A percentile compares a stretch with the other conserved stretches of the same genome.
Evolutionary conservation across 1,140 invertebrate genomes (phyloP).

Genomic region (Mactra quadrangularis): DNA sequence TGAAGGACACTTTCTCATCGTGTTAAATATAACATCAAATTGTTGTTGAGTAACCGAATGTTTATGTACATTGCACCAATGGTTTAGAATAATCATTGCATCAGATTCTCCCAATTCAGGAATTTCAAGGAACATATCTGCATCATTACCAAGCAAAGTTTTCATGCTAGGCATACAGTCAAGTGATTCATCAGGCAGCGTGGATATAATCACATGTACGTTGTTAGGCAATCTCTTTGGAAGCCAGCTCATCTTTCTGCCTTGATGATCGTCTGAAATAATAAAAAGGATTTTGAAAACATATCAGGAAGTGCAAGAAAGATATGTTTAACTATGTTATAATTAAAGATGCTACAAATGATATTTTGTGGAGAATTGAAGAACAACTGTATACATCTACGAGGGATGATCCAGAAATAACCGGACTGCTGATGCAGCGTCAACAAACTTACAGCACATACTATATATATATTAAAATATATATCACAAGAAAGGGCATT

Average conservation of each 20-base stretch:
- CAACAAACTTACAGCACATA: no score
- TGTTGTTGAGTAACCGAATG: conserved; percentile 75
- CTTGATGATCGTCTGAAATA: conserved; percentile 76
- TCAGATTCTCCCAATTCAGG: conserved; percentile 73
- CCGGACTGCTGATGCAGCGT: no score
- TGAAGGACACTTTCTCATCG: conserved; percentile 77
- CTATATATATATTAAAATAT: no score
- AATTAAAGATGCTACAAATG: no score
- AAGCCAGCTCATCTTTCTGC: conserved; percentile 80
- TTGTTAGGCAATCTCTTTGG: conserved; percentile 79
- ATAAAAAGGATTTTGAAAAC: no score
- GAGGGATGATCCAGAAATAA: no score
- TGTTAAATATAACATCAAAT: conserved; percentile 73
- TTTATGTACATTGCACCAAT: conserved; percentile 74
- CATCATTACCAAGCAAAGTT: conserved; percentile 63
- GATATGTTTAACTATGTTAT: no score
- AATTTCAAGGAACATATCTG: conserved; percentile 74
- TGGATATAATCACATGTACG: conserved; percentile 89
- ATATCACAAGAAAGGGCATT: no score
- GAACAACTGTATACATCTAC: no score
- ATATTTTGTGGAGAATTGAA: no score
- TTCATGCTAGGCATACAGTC: conserved; percentile 72
- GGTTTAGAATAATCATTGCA: conserved; percentile 72
- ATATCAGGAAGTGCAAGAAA: no score
- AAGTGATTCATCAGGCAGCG: conserved; percentile 78